Evolutionary conservation across 1,140 invertebrate species (phyloP).

Genomic region (Drosophila willistoni): DNA sequence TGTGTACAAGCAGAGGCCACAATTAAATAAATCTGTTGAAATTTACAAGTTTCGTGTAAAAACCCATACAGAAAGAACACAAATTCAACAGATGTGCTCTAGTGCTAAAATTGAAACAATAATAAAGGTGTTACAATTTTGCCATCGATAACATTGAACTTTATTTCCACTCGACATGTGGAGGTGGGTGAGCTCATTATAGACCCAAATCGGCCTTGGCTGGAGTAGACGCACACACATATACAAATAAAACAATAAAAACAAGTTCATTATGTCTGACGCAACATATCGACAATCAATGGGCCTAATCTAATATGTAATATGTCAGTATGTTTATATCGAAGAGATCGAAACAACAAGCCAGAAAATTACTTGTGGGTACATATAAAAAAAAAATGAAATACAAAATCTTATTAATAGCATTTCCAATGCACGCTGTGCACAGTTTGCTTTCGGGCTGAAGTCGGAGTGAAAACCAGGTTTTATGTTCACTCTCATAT

Average conservation of each 20-base stretch:
- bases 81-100: not conserved
- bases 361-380: conserved; percentile 13
- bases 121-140: not conserved
- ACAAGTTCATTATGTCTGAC: conserved; percentile 53
- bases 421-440: conserved; percentile 47
- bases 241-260: conserved; percentile 15
- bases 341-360: conserved; percentile 14
- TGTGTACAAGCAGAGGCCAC: too few species aligned
- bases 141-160: conserved; percentile 8
- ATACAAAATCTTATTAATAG: conserved; percentile 41
- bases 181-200: conserved; percentile 6
- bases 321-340: conserved; percentile 27
- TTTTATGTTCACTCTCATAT: conserved; percentile 11
- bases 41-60: not conserved
- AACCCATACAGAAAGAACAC: too few species aligned
- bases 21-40: not conserved
- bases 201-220: not conserved
- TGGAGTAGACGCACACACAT: not conserved
- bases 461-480: conserved; percentile 37
- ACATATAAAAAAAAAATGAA: conserved; percentile 3
- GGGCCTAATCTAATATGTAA: conserved; percentile 58
- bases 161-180: not conserved
- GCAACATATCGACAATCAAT: conserved; percentile 38
- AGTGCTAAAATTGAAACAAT: not conserved
- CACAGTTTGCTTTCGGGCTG: conserved; percentile 40